Percentiles rank a stretch among this genome's conserved stretches.
Conservation (phyloP, 2,113 vertebrate genomes). For the Nycticebus coucang region DNA sequence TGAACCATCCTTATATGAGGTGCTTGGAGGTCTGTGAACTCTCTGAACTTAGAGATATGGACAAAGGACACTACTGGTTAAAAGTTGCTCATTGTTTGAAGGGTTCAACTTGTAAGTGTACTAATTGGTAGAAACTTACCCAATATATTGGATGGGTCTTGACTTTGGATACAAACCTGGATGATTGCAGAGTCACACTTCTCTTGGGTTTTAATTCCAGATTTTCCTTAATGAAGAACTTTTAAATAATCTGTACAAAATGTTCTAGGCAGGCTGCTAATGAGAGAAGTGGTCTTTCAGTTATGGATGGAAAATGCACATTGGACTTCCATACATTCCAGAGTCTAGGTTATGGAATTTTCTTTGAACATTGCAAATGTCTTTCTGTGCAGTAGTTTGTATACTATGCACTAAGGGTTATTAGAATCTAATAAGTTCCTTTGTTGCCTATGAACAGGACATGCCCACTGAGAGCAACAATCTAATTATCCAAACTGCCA, state of each 20-base stretch:
- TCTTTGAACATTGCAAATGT: slow-evolving; percentile 50
- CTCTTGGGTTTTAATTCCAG: slow-evolving; percentile 50
- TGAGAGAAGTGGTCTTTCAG: slow-evolving; percentile 43
- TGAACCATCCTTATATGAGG: neutral
- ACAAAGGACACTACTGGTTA: neutral
- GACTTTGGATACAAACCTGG: slow-evolving; percentile 16
- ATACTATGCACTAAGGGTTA: slow-evolving; percentile 1
- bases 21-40: neutral
- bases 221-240: slow-evolving; percentile 55
- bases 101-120: neutral
- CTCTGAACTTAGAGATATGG: neutral
- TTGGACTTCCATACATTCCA: slow-evolving; percentile 11
- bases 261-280: neutral
- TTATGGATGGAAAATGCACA: slow-evolving; percentile 52
- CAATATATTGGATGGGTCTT: neutral
- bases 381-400: slow-evolving; percentile 50
- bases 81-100: neutral
- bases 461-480: slow-evolving; percentile 68
- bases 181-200: slow-evolving; percentile 45
- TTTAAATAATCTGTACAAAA: slow-evolving; percentile 61
- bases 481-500: slow-evolving; percentile 81
- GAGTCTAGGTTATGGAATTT: slow-evolving; percentile 33
- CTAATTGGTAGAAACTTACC: slow-evolving; percentile 1
- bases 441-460: slow-evolving; percentile 72
- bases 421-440: slow-evolving; percentile 72